A percentile compares a stretch with the other conserved stretches of the same genome.
Conservation (phyloP, 2,888 invertebrate species). For the Drosophila buzzatii region DNA sequence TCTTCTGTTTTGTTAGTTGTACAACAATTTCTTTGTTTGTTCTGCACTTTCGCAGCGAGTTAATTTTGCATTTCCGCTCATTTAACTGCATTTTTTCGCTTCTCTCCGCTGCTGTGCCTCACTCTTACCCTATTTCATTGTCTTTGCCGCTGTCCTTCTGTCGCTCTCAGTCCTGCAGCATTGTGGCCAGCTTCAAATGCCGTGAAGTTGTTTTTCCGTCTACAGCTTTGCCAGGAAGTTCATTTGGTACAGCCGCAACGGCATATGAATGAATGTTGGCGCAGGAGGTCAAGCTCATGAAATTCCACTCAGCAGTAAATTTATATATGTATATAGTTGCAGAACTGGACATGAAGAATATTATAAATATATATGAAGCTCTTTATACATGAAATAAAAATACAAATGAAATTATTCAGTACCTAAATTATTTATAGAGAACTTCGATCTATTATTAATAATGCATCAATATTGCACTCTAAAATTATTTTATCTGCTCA, state of each 20-base stretch:
- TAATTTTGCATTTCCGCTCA: conserved; percentile 81
- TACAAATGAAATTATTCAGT: background rate
- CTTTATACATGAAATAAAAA: background rate
- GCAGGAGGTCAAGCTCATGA: conserved; percentile 53
- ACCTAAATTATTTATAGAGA: background rate
- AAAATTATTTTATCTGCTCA: too few relatives aligned
- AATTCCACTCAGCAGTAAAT: conserved; percentile 51
- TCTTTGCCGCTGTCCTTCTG: background rate
- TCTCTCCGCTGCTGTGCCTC: background rate
- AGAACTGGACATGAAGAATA: background rate
- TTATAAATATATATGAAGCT: background rate
- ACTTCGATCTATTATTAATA: too few relatives aligned
- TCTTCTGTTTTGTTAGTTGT: conserved; percentile 47
- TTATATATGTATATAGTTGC: background rate
- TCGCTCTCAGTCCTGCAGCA: conserved; percentile 7
- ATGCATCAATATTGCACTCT: too few relatives aligned
- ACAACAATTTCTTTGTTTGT: conserved; percentile 79
- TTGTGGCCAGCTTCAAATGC: conserved; percentile 64
- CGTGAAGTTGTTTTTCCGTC: conserved; percentile 75
- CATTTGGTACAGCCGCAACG: conserved; percentile 55
- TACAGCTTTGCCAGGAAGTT: conserved; percentile 63
- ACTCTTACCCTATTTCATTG: background rate
- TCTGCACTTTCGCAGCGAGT: conserved; percentile 77
- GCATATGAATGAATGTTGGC: conserved; percentile 43
- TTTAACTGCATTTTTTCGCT: conserved; percentile 69